Evolutionary conservation across 2,797 vertebrate species (phyloP).

Genomic region (Poecilia velifera): DNA sequence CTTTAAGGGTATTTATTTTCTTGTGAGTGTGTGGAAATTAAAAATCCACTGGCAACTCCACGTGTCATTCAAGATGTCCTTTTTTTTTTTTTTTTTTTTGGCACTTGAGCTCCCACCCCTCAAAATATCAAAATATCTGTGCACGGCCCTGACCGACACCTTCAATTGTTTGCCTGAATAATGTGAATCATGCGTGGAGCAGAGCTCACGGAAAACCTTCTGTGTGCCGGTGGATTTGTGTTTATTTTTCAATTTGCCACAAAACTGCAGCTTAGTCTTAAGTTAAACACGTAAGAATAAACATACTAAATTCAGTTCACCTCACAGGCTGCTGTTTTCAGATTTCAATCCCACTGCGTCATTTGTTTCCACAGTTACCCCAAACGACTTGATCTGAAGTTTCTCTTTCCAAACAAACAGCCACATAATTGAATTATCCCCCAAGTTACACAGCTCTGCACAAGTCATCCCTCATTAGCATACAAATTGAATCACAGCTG

Average conservation of each 20-base stretch:
- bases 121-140: no score
- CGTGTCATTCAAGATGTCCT: no score
- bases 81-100: no score
- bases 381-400: not conserved
- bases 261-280: not conserved
- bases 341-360: not conserved
- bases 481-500: not conserved
- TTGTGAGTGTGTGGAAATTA: no score
- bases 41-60: no score
- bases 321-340: not conserved
- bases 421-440: not conserved
- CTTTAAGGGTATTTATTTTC: no score
- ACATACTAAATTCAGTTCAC: not conserved
- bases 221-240: not conserved
- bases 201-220: slow-evolving; percentile 2
- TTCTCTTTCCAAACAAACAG: slow-evolving; percentile 6
- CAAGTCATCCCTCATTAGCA: slow-evolving; percentile 7
- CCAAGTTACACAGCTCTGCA: not conserved
- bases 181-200: not conserved
- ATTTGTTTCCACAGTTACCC: not conserved
- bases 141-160: not conserved
- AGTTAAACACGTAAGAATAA: not conserved
- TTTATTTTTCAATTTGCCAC: not conserved
- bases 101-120: not conserved
- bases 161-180: not conserved